A percentile compares a stretch with the other conserved stretches of the same genome.
These are phyloP conservation scores for Pimpla rufipes DNA, from an alignment of 2,888 invertebrate genomes.

Conservation along the genomic window DNA sequence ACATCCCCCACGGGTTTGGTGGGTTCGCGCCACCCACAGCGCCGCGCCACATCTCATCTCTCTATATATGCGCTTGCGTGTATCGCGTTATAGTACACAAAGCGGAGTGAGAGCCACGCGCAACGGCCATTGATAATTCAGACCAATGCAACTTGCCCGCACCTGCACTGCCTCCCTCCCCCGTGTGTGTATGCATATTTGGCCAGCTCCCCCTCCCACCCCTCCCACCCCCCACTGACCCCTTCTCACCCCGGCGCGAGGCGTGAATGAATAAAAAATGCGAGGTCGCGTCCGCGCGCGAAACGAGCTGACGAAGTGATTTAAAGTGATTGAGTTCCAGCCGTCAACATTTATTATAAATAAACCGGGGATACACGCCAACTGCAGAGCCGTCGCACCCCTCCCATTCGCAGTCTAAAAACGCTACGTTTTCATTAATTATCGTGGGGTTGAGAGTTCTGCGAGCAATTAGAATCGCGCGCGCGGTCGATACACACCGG, in stretches of 20 bases:
- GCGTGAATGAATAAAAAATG: slow-evolving; percentile 66
- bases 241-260: slow-evolving; percentile 15
- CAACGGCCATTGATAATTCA: slow-evolving; percentile 58
- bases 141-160: slow-evolving; percentile 34
- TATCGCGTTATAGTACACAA: slow-evolving; percentile 29
- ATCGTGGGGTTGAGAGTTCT: background rate
- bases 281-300: slow-evolving; percentile 46
- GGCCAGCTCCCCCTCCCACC: background rate
- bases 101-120: slow-evolving; percentile 32
- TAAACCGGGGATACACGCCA: too few species aligned
- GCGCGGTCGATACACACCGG: background rate
- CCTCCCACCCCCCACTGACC: background rate
- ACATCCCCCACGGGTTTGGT: too few species aligned
- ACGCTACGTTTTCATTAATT: background rate
- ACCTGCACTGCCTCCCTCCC: background rate
- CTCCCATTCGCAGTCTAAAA: background rate
- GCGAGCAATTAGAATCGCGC: background rate
- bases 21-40: too few species aligned
- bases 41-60: slow-evolving; percentile 8
- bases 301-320: slow-evolving; percentile 56
- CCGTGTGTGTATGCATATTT: slow-evolving; percentile 38
- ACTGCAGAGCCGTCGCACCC: too few species aligned
- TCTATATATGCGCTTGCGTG: background rate
- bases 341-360: slow-evolving; percentile 20
- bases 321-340: slow-evolving; percentile 47